A percentile compares a stretch with the other conserved stretches of the same genome.
Conservation (phyloP, 2,113 vertebrate species). For the Equus przewalskii region DNA sequence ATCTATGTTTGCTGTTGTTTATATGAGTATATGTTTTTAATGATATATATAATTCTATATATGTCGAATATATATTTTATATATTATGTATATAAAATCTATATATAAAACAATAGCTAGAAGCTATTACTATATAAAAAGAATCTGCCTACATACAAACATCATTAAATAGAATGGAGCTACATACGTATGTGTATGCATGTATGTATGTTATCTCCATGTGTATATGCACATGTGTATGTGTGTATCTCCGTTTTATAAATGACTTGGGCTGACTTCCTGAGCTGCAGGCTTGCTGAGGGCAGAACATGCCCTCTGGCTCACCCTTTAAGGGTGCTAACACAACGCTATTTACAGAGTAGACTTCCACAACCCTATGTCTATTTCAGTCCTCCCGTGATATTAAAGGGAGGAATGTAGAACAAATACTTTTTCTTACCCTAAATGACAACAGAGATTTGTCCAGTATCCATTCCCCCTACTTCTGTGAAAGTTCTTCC, state of each 20-base stretch:
- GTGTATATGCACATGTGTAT: fast-evolving
- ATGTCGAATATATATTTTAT: background rate
- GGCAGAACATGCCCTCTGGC: background rate
- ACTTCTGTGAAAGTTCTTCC: background rate
- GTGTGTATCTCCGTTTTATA: background rate
- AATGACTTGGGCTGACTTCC: too few species aligned
- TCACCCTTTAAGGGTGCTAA: background rate
- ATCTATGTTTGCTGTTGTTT: too few species aligned
- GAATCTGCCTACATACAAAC: background rate
- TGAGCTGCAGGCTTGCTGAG: background rate
- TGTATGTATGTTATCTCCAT: fast-evolving
- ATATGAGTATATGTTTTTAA: background rate
- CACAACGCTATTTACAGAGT: background rate
- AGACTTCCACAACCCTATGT: background rate
- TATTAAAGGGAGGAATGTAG: background rate
- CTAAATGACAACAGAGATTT: too few species aligned
- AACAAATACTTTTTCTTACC: background rate
- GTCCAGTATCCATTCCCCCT: background rate
- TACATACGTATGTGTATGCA: background rate
- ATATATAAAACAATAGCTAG: background rate
- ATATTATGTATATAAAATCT: background rate
- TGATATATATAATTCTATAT: background rate
- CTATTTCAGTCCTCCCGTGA: background rate
- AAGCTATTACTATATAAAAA: background rate
- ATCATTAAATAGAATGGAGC: background rate